These are phyloP conservation scores for pig (Sus scrofa) DNA, from an alignment of 2,113 vertebrate genomes.

Conservation along the genomic window DNA sequence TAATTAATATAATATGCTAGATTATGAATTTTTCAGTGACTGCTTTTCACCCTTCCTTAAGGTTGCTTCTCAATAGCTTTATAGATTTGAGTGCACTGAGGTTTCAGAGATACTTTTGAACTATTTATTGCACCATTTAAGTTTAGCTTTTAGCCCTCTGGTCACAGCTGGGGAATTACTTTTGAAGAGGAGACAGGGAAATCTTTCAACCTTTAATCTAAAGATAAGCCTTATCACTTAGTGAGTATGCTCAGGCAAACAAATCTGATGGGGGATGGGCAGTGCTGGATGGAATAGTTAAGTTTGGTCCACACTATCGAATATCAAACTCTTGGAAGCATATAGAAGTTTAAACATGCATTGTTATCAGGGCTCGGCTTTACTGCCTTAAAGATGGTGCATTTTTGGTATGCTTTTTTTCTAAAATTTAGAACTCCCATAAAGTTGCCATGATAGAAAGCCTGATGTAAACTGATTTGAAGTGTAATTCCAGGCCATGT, in stretches of 20 bases:
- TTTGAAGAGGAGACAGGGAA: conserved; percentile 58
- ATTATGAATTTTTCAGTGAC: background rate
- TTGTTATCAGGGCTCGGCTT: background rate
- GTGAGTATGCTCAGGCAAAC: background rate
- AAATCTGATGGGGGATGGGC: background rate
- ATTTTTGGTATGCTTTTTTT: background rate
- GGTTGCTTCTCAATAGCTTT: background rate
- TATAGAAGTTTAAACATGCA: background rate
- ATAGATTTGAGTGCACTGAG: background rate
- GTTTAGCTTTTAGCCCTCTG: conserved; percentile 50
- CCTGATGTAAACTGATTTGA: background rate
- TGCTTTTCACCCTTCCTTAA: background rate
- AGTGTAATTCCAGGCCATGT: background rate
- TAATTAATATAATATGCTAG: background rate
- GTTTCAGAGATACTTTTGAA: conserved; percentile 12
- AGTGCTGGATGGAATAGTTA: background rate
- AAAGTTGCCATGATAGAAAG: background rate
- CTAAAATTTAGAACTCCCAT: background rate
- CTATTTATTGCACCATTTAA: background rate
- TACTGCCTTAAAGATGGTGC: background rate
- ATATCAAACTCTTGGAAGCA: background rate
- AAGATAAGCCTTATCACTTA: conserved; percentile 70
- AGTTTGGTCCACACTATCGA: background rate
- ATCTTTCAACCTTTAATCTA: conserved; percentile 69
- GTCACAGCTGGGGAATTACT: conserved; percentile 46